Base-by-base conservation (phyloP, 2,888 invertebrate species). In the Beris morrisii region DNA sequence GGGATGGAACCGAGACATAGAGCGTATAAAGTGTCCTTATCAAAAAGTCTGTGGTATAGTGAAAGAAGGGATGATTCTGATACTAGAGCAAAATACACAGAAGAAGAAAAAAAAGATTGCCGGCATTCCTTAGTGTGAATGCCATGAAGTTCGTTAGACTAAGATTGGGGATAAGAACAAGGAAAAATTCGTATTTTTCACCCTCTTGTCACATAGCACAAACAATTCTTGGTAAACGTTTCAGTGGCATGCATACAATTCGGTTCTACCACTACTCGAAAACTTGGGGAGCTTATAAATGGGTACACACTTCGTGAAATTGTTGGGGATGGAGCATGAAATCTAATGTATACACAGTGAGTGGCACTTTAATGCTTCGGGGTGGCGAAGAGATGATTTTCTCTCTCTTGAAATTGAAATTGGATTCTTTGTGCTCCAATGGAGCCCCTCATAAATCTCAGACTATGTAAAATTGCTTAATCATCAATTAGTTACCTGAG, bases 401-500 rank as follows among this genome's bases (percentile, higher is more conserved):
- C 45, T 28, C 48, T 31, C 52, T 43, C n/a, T 53, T 32, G 22
- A 52, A 48, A 48, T 11, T 48, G 48, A 48, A 53, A 53, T 53
- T 53, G 63, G 63, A 63, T 63, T 63, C 31, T 38, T 12, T 44
- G 28, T 44, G 30, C 12, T 48, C 15, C 48, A 48, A 12, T 53
- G 31, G 52, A 15, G 52, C 28, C 30, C 53, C 43, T 63, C 63
- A 63, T 63, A 63, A 63, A 63, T 63, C 63, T 63, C 63, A 53
- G 63, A 12, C 53, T 32, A 28, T 53, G 44, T 52, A 53, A 61
- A 63, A 63, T 53, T 63, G 63, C 63, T 63, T 63, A 63, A 63
- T 63, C 63, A 63, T 63, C 63, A 63, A 63, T 63, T 63, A 63
- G 44, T 52, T 61, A 50, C 50, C 61, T 45, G 50, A 50, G 58